Base-by-base conservation (phyloP, 2,797 vertebrate genomes). In the Acanthurus leucopareius region DNA sequence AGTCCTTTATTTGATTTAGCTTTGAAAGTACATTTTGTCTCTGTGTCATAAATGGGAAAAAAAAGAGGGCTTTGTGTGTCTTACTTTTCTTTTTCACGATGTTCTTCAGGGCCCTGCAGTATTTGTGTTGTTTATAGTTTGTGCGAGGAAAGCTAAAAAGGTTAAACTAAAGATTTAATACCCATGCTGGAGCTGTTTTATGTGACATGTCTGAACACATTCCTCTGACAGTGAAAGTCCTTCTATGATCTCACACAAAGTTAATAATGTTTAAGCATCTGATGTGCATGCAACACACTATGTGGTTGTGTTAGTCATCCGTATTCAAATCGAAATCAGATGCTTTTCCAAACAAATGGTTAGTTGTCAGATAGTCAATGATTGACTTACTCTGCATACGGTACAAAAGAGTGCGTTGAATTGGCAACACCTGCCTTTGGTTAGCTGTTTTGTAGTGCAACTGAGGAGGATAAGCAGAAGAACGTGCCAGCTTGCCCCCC, bases 381-480 rank as follows among this genome's bases (percentile, higher is more conserved):
- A 10, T 56, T 10, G n/a, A 40, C n/a, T 40, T 32, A 47, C 14
- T n/a, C 45, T 1, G 25, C 54, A 32, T 16, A 69, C 17, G 63
- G n/a, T 44, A 20, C 22, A 35, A 20, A 38, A 28, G 14, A 44
- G 54, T 47, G 5, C 0, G 51, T 28, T 63, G 28, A 67, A 54
- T 17, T 59, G 45, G 59, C 35, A 42, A 1, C 78, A 81, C 78
- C 63, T 69, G 82, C 47, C 78, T 51, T 64, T 52, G 61, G 57
- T 80, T 62, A 52, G 61, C 35, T 51, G 56, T 68, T 70, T 75
- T 53, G 58, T 77, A 16, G 75, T 75, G 59, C 85, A 85, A 40
- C 73, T 75, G 64, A 63, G 73, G 44, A 80, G 53, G 53, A 73
- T 80, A 84, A 91, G 88, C 72, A 86, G 19, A 40, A 61, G 40